Conservation (phyloP, 2,797 vertebrate species). For the Paedocypris micromegethes region DNA sequence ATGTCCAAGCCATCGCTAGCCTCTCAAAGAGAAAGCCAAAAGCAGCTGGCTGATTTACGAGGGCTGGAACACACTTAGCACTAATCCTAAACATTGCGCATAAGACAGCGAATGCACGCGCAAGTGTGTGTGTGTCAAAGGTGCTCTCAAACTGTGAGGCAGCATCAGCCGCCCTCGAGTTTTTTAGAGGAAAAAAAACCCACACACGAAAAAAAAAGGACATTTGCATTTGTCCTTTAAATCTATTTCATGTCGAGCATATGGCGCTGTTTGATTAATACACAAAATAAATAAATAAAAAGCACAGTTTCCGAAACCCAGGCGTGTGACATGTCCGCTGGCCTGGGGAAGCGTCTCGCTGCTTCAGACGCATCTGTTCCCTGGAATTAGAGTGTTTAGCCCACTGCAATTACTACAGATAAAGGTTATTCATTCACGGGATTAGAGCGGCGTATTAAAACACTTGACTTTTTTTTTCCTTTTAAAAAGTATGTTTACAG, state of each 20-base stretch:
- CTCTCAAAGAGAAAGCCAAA: conserved; percentile 55
- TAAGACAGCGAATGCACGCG: conserved; percentile 35
- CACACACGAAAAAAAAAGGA: conserved; percentile 20
- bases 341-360: conserved; percentile 50
- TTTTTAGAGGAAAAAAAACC: not conserved
- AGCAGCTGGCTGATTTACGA: conserved; percentile 46
- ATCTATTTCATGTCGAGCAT: conserved; percentile 32
- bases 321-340: conserved; percentile 23
- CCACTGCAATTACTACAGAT: conserved; percentile 67
- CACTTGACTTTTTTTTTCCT: conserved; percentile 52
- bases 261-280: conserved; percentile 40
- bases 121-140: conserved; percentile 1
- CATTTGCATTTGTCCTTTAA: conserved; percentile 14
- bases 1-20: conserved; percentile 58
- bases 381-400: conserved; percentile 63
- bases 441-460: conserved; percentile 70
- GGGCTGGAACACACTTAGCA: conserved; percentile 36
- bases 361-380: conserved; percentile 66
- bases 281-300: conserved; percentile 28
- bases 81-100: conserved; percentile 50
- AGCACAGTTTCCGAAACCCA: conserved; percentile 21
- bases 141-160: conserved; percentile 5
- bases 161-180: conserved; percentile 3
- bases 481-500: conserved; percentile 56
- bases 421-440: conserved; percentile 70